Base-by-base conservation (phyloP, 2,888 invertebrate genomes). In the Glomeris marginata region DNA sequence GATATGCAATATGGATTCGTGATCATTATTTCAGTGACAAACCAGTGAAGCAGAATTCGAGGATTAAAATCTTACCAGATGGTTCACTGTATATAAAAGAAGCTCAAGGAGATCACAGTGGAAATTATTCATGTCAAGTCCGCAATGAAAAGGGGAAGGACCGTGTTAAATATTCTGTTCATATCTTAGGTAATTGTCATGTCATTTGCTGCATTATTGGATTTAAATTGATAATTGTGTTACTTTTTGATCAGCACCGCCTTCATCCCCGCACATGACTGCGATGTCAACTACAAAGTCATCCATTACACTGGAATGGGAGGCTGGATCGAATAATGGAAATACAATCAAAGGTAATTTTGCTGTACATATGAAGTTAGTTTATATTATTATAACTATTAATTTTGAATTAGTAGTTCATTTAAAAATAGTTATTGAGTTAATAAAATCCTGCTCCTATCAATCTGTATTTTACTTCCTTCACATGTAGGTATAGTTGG, bases 141-240 rank as follows among this genome's bases (percentile, higher is more conserved):
- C 85, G 88, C 65, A 94, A 94, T 68, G 80, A 81, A 20, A 87
- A 87, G 66, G 92, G 92, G 45, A 84, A 86, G 58, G 92, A 92
- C 63, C 84, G 86, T n/a, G 86, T 92, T 46, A 85, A 84, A 0
- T 90, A 91, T 67, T 81, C 84, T 50, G 74, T 94, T 47, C 78
- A 85, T 56, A 87, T 94, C 1, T 81, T 85, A 60, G 83, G 84
- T 82, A 62, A 60, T 62, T 51, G 47, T 28, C 28, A 3, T 28
- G 28, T 28, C 15, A 38, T 3, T 38, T 38, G 8, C 4, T 38
- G 5, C 15, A 38, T 38, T 38, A 5, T 38, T 38, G n/a, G n/a
- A n/a, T 38, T 38, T 18, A 3, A 18, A 5, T 38, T 38, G 2
- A 5, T 8, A 28, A 5, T 5, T 28, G 8, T 28, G 3, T 28